Conservation (phyloP, 2,797 vertebrate genomes). For the Labroides dimidiatus region DNA sequence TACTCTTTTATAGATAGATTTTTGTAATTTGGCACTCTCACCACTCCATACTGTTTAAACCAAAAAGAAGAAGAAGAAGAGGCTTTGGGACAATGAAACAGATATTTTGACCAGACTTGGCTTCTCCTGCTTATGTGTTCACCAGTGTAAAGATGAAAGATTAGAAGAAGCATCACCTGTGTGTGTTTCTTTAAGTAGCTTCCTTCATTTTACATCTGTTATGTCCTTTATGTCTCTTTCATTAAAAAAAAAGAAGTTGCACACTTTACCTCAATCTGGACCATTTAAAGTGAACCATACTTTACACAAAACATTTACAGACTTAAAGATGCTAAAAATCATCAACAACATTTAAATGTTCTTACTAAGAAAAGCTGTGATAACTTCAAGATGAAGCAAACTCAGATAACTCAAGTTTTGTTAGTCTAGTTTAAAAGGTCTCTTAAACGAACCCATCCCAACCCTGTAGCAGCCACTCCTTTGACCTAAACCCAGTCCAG, state of each 20-base stretch:
- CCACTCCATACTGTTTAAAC: too few relatives aligned
- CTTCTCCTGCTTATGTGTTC: neutral
- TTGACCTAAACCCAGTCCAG: conserved; percentile 12
- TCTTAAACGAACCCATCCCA: neutral
- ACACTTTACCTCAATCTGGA: conserved; percentile 15
- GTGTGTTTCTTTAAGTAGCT: conserved; percentile 5
- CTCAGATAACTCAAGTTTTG: neutral
- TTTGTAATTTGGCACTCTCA: too few relatives aligned
- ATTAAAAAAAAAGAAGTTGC: neutral
- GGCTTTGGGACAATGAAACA: too few relatives aligned
- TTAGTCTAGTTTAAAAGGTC: conserved; percentile 5
- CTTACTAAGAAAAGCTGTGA: neutral
- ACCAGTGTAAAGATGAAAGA: conserved; percentile 24
- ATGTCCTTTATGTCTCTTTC: conserved; percentile 21
- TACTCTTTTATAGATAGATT: too few relatives aligned
- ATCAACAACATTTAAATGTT: conserved; percentile 1
- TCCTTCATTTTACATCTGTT: conserved; percentile 30
- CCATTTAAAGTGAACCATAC: conserved; percentile 2
- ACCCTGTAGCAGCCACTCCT: neutral
- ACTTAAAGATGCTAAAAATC: neutral
- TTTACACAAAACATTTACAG: neutral
- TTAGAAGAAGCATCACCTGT: conserved; percentile 36
- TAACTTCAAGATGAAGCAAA: too few relatives aligned
- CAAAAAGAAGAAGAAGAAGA: too few relatives aligned
- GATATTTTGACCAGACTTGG: neutral